Base-by-base conservation (phyloP, 2,888 invertebrate species). In the Dysmachus trigonus region DNA sequence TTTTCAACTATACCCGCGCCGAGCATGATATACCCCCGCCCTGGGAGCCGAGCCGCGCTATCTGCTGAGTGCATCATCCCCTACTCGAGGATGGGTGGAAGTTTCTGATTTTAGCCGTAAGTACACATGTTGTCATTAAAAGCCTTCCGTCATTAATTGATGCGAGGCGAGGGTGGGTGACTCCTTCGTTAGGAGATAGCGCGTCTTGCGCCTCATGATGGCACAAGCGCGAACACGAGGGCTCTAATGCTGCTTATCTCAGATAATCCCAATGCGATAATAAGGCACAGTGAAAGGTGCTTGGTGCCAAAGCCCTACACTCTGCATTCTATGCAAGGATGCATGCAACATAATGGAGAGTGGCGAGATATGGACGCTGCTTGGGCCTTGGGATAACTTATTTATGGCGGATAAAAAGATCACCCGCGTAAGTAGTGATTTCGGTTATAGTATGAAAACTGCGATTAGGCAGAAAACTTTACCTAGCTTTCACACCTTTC, bases 101-200 rank as follows among this genome's bases (percentile, higher is more conserved):
- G 62, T 22, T 82, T 62, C 27, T 62, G 81, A 62, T 82, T 82
- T 82, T n/a, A 13, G 22, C 18, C 62, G 53, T 62, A 27, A 62
- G 35, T 86, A 76, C 86, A 86, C 71, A 76, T 86, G 86, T 86
- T 76, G 73, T 76, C 83, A 86, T 83, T 83, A 83, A 86, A 74
- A 83, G 86, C 76, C 82, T 86, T 83, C 83, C 73, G 81, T 72
- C 81, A 83, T 86, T 86, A 86, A 86, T 83, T 86, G 86, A 83
- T 73, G 81, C 51, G 51, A 22, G n/a, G 22, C 38, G 85, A 7
- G 30, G 38, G 41, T 13, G 47, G 22, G 30, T 15, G 30, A 35
- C 47, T 47, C 47, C 77, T 77, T 30, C 41, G n/a, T 30, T 15
- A 27, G 30, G 30, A 47, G 30, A 47, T 22, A 51, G 5, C 47